Evolutionary conservation across 2,797 vertebrate species (phyloP).

Genomic region (Euthynnus affinis): DNA sequence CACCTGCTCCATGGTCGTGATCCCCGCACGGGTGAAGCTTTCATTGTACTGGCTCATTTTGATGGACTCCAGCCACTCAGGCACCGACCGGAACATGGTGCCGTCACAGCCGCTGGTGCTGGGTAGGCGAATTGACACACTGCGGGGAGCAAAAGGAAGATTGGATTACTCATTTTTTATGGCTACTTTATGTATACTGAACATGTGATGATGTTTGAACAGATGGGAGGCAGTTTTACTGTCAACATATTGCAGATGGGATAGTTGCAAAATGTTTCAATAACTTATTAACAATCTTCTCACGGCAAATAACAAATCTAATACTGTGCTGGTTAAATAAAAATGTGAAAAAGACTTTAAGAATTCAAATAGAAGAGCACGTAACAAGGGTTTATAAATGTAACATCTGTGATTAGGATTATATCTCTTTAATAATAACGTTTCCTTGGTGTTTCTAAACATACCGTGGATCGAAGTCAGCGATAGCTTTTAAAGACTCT

Average conservation of each 20-base stretch:
- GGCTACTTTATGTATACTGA: neutral
- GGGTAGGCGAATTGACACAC: conserved; percentile 95
- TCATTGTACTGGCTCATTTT: conserved; percentile 96
- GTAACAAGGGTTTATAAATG: neutral
- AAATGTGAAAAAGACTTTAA: neutral
- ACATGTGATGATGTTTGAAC: conserved; percentile 17
- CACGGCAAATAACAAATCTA: neutral
- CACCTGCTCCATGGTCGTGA: conserved; percentile 95
- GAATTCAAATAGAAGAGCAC: neutral
- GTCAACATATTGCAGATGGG: conserved; percentile 23
- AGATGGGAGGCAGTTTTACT: conserved; percentile 20
- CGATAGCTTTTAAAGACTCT: conserved; percentile 92
- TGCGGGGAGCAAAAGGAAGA: conserved; percentile 61
- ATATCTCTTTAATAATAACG: no score
- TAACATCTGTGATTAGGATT: no score
- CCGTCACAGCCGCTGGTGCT: conserved; percentile 94
- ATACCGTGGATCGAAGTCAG: conserved; percentile 95
- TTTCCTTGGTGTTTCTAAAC: neutral
- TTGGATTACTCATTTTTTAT: conserved; percentile 24
- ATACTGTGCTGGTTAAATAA: neutral
- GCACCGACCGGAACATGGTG: conserved; percentile 90
- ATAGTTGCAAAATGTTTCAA: neutral
- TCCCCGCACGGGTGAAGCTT: conserved; percentile 90
- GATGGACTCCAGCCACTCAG: conserved; percentile 97
- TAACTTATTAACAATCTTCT: neutral